Percentiles rank a stretch among this genome's conserved stretches.
Conservation (phyloP, 2,888 invertebrate species). For the Tetanocera ferruginea region DNA sequence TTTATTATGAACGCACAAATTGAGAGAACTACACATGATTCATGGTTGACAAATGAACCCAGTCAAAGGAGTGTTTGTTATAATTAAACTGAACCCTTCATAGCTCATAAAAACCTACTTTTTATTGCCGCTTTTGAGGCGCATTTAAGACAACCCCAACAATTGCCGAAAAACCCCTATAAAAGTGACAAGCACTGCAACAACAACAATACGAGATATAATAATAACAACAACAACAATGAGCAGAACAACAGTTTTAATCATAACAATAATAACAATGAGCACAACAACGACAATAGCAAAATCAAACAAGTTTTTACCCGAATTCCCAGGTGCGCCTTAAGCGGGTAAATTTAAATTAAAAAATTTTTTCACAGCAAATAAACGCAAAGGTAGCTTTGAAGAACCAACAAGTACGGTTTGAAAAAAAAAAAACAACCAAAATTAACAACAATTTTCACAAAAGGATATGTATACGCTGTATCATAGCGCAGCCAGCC, state of each 20-base stretch:
- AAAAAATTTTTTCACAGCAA: background rate
- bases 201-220: background rate
- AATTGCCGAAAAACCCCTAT: constrained; percentile 8
- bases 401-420: too few species aligned
- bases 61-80: too few species aligned
- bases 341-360: constrained; percentile 31
- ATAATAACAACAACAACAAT: background rate
- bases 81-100: too few species aligned
- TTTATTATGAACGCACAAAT: too few species aligned
- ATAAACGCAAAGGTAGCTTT: background rate
- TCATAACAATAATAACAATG: background rate
- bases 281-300: background rate
- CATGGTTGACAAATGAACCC: too few species aligned
- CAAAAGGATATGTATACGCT: background rate
- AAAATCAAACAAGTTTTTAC: background rate
- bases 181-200: background rate
- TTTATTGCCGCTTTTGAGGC: too few species aligned
- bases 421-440: background rate
- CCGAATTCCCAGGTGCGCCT: constrained; percentile 26
- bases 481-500: constrained; percentile 1
- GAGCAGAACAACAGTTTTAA: background rate
- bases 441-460: background rate
- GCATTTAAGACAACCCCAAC: background rate
- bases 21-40: too few species aligned
- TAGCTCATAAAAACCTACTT: too few species aligned